Evolutionary conservation across 2,113 vertebrate species (phyloP).

Genomic region (Microtus pennsylvanicus): DNA sequence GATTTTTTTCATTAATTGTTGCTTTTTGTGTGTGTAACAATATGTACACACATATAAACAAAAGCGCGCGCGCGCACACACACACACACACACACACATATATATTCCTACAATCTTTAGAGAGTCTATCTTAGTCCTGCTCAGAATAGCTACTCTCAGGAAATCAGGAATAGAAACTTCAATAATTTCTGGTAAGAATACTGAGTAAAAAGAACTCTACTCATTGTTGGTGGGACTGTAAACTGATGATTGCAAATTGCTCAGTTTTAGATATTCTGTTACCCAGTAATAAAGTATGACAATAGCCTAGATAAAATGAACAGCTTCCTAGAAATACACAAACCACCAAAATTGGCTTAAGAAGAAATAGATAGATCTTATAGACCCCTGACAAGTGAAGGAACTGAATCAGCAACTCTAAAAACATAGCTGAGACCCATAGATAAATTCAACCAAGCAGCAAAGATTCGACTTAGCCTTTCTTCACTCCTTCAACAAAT

Average conservation of each 20-base stretch:
- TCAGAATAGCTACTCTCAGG: background rate
- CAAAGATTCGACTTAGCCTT: background rate
- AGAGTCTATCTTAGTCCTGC: background rate
- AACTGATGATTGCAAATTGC: background rate
- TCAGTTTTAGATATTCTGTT: background rate
- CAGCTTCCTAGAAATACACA: background rate
- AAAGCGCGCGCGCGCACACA: no score
- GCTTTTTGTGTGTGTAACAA: background rate
- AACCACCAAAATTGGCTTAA: background rate
- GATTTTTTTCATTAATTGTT: background rate
- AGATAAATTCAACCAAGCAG: background rate
- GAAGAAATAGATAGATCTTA: background rate
- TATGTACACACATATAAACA: no score
- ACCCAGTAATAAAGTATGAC: background rate
- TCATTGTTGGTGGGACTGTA: background rate
- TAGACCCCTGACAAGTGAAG: background rate
- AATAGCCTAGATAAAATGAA: background rate
- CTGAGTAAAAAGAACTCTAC: background rate
- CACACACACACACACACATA: no score
- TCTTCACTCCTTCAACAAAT: background rate
- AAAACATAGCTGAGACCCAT: background rate
- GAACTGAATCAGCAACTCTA: background rate
- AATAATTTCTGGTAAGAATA: background rate
- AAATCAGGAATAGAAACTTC: background rate
- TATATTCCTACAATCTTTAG: background rate